Conservation (phyloP, 1,140 invertebrate species). For the Ooceraea biroi region DNA sequence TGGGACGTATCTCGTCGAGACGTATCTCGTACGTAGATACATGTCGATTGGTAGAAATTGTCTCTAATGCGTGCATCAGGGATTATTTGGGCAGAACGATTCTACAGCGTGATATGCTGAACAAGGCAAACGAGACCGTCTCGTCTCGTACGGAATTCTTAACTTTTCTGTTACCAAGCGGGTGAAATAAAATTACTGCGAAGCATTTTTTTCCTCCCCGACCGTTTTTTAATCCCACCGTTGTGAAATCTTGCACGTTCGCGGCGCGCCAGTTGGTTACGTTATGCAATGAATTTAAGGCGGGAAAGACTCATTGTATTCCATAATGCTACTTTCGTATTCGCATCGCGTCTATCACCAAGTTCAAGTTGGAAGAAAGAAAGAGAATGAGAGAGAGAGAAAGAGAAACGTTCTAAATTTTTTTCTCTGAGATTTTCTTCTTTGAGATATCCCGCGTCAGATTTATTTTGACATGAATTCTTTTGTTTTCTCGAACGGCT, state of each 20-base stretch:
- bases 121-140: not conserved
- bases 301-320: not conserved
- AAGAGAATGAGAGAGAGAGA: not conserved
- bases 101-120: not conserved
- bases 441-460: not conserved
- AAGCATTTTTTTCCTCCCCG: not conserved
- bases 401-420: conserved; percentile 9
- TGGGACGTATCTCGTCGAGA: conserved; percentile 5
- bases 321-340: conserved; percentile 44
- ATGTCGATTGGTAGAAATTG: conserved; percentile 18
- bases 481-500: not conserved
- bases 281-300: conserved; percentile 30
- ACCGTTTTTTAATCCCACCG: not conserved
- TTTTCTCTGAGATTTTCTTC: conserved; percentile 40
- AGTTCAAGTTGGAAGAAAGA: not conserved
- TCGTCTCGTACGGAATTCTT: not conserved
- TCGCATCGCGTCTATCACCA: conserved; percentile 21
- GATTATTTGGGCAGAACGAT: not conserved
- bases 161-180: not conserved
- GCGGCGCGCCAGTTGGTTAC: conserved; percentile 3
- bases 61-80: conserved; percentile 11
- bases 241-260: conserved; percentile 23
- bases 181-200: not conserved
- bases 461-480: conserved; percentile 12
- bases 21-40: conserved; percentile 3